Base-by-base conservation (phyloP, 1,140 invertebrate genomes). In the Lanistes nyassanus region DNA sequence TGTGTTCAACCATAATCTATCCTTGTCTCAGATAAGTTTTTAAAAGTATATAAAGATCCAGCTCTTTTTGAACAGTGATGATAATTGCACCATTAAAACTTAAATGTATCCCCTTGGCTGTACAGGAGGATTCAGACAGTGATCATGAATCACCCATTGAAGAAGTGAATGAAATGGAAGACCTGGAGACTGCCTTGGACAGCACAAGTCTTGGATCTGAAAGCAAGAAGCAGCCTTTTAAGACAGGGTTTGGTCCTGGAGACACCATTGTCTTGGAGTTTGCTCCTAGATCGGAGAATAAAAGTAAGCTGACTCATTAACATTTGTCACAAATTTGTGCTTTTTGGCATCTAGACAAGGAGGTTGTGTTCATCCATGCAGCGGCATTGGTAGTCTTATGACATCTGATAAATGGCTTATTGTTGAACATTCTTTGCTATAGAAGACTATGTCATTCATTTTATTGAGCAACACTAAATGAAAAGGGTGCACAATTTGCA, bases 181-280 rank as follows among this genome's bases (percentile, higher is more conserved):
- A 82, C 58, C 65, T 83, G 47, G 73, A 80, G 56, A 72, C 75
- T 39, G 78, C 79, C 47, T 76, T 73, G 67, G 81, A 80, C 47
- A 83, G 76, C 58, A 23, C 76, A 16, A 72, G 66, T 65, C 47
- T 78, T 26, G 76, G 82, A n/a, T 37, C 62, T 21, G 66, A 55
- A 4, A 66, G 26, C 34, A 74, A 66, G 60, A 56, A 11, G 29
- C 11, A 60, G 56, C n/a, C 69, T 26, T 13, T 55, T 26, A 26
- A 36, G 26, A 73, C 78, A 55, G 2, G 78, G 16, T 79, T 85
- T 47, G 79, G 80, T 69, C 80, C 83, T 21, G 81, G 74, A 31
- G 85, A 87, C 66, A 85, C 81, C 23, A 80, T 87, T 64, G 85
- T 87, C 1, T 78, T 87, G 23, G 86, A 87, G 65, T 82, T 87